Evolutionary conservation across 2,797 vertebrate genomes (phyloP), one percentile per base, ranked within the genome.

Genomic region (Tokudaia tokunoshimensis): DNA sequence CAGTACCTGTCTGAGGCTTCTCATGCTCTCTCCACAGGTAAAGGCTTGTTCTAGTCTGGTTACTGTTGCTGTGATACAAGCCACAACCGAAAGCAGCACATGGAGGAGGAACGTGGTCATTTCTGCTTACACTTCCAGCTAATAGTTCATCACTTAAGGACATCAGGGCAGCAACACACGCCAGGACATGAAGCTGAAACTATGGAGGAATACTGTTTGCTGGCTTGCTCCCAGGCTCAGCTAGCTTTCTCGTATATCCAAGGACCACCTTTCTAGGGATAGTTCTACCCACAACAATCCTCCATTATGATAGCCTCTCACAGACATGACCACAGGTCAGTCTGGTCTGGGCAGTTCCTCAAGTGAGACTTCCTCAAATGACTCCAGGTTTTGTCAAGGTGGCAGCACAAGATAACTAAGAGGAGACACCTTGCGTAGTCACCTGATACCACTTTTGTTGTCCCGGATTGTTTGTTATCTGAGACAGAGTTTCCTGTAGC

Each of bases 351-450:
- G n/a, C 50, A 57, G 26, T 31, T 57, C n/a, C 24, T 88, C 52
- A 74, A 57, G 0, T 29, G 52, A 59, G 67, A 88, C 52, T 88
- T 57, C n/a, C 34, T 41, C 67, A 41, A 13, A 57, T 55, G 50
- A 74, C 67, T 87, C n/a, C 52, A 20, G 67, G 47, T 24, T 41
- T 4, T 37, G 47, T 55, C 85, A 41, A 37, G 50, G 31, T 74
- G n/a, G 31, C 12, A 57, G 67, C 47, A 41, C 4, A 59, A 59
- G 67, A 19, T 34, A 47, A 34, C 85, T 57, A 74, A 65, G 67
- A 57, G 15, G 19, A 19, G 59, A 4, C 41, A 3, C 37, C 31
- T 15, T 1, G 1, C 1, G 0, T 4, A n/a, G 1, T 29, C n/a
- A 2, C 15, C 84, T 4, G 65, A 70, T 1, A 0, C 44, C 13